These are phyloP conservation scores for Metaphire vulgaris DNA, from an alignment of 1,140 invertebrate species.

Conservation along the genomic window DNA sequence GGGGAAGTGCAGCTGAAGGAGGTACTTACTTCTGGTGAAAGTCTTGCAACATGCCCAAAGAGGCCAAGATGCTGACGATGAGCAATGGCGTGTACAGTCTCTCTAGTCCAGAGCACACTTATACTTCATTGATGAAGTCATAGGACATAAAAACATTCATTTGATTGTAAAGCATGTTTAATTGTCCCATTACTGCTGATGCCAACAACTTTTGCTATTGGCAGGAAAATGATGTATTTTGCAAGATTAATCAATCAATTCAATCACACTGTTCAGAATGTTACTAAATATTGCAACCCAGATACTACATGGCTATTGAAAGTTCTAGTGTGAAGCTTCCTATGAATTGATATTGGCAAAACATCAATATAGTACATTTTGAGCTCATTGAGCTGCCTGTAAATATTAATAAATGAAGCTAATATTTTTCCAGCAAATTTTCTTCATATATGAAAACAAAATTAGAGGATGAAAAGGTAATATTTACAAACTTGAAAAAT, in stretches of 20 bases:
- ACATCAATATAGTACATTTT: background rate
- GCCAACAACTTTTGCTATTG: background rate
- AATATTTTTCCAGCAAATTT: slow-evolving; percentile 2
- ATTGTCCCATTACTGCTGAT: background rate
- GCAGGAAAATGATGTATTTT: background rate
- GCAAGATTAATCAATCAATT: background rate
- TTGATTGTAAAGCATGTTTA: background rate
- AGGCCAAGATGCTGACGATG: too few species aligned
- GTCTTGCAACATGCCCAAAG: too few species aligned
- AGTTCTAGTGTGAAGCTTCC: too few species aligned
- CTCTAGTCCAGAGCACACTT: too few species aligned
- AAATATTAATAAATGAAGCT: slow-evolving; percentile 13
- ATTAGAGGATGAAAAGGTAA: background rate
- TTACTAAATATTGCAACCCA: background rate
- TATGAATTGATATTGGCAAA: background rate
- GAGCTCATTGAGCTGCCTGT: background rate
- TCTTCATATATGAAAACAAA: slow-evolving; percentile 8
- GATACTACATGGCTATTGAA: background rate
- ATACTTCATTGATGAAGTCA: too few species aligned
- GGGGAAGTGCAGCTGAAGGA: too few species aligned
- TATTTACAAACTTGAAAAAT: slow-evolving; percentile 4
- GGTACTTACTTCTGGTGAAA: too few species aligned
- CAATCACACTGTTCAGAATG: background rate
- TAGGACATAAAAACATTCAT: too few species aligned
- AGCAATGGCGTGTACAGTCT: too few species aligned